Conservation (phyloP, 2,797 vertebrate species). For the Clarias fuscus region DNA sequence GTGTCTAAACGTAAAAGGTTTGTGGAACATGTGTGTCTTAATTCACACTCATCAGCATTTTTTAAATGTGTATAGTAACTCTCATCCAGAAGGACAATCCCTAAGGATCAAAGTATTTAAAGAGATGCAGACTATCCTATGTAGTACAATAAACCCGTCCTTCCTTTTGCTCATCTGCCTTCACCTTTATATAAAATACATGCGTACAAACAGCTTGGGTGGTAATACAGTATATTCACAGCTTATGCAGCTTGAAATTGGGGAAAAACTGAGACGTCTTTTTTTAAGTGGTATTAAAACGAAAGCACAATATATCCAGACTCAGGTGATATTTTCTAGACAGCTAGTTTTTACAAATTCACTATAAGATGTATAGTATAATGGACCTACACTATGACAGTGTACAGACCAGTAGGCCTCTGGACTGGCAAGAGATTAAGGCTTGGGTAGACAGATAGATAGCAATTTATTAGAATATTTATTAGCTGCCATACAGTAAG, state of each 20-base stretch:
- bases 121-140: conserved; percentile 23
- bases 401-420: background rate
- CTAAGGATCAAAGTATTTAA: background rate
- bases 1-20: background rate
- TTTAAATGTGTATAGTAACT: background rate
- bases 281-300: conserved; percentile 4
- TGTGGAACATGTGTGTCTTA: conserved; percentile 2
- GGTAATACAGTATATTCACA: background rate
- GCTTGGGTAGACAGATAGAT: too few species aligned
- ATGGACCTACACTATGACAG: background rate
- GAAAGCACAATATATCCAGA: background rate
- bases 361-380: background rate
- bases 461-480: background rate
- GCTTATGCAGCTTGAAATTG: conserved; percentile 23
- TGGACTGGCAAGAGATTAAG: background rate
- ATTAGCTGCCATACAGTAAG: background rate
- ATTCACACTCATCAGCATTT: conserved; percentile 9
- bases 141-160: too few species aligned
- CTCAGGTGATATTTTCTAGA: background rate
- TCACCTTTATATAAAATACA: background rate
- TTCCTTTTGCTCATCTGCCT: conserved; percentile 10
- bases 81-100: conserved; percentile 19
- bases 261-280: conserved; percentile 27
- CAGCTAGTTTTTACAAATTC: conserved; percentile 4
- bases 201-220: background rate